A percentile compares a stretch with the other conserved stretches of the same genome.
Evolutionary conservation across 1,140 invertebrate genomes (phyloP).

Genomic region (Tetramorium parvispinum): DNA sequence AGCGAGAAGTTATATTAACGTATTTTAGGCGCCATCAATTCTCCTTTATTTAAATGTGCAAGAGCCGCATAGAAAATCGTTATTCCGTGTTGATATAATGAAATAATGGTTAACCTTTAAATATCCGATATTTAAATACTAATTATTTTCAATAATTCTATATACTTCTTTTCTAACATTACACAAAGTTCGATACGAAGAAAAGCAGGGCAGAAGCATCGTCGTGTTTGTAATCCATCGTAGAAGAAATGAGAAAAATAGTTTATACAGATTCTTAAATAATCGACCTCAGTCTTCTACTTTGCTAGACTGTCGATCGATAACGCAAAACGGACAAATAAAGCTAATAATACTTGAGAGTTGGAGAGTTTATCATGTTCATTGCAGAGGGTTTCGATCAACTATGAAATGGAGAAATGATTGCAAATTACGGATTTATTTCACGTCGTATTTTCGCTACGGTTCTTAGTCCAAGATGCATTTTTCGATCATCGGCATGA

Average conservation of each 20-base stretch:
- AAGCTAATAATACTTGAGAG: neutral
- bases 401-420: neutral
- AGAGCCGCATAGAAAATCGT: constrained; percentile 6
- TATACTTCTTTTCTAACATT: neutral
- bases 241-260: neutral
- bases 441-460: neutral
- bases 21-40: neutral
- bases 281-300: neutral
- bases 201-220: neutral
- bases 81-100: neutral
- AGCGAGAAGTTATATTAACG: neutral
- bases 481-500: neutral
- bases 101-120: neutral
- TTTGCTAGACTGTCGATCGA: neutral
- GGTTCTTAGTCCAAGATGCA: neutral
- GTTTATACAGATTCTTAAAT: neutral
- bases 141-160: neutral
- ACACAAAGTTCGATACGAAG: neutral
- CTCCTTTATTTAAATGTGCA: neutral
- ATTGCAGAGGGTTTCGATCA: neutral
- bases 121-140: neutral
- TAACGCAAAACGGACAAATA: neutral
- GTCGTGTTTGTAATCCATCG: neutral
- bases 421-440: neutral
- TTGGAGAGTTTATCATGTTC: neutral